Evolutionary conservation across 2,888 invertebrate species (phyloP), one percentile per base, ranked within the genome.

Genomic region (Anorthoa munda): DNA sequence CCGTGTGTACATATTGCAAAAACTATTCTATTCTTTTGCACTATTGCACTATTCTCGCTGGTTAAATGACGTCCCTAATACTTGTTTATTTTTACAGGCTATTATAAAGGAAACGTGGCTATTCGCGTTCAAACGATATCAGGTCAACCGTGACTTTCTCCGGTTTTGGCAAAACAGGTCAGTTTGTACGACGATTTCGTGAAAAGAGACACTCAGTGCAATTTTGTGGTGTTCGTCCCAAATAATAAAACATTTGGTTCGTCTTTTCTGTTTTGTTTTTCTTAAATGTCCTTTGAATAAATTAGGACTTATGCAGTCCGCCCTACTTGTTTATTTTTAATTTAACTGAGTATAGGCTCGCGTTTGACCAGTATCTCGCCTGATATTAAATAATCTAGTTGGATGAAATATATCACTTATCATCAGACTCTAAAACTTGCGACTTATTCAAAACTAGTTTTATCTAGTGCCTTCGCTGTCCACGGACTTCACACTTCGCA

Each of bases 91-190:
- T 84, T 81, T 72, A 84, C 81, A 63, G 78, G 53, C 71, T 58
- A 74, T 84, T 82, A 69, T 81, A 81, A 74, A 77, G 81, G 82
- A 81, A 82, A 69, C 74, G 71, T 71, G 70, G 70, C 70, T 53
- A 68, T 82, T 72, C 50, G 56, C 18, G 66, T 66, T 66, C 70
- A 74, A 68, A 72, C 59, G 68, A 66, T 84, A 81, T 84, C 82
- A 81, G 84, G 84, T 77, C 82, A 77, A 63, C 67, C 77, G 72
- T 82, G 84, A 81, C 81, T 80, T 74, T 70, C 71, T 53, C 66
- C 64, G 63, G 55, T 60, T 69, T 73, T n/a, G 60, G 31, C 65
- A 75, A 83, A 81, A 80, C 75, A 81, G 84, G 81, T 67, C 81
- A 80, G 75, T 83, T 74, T 83, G 59, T 64, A 26, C 31, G 26